Evolutionary conservation across 2,797 vertebrate species (phyloP).

Genomic region (Diceros bicornis): DNA sequence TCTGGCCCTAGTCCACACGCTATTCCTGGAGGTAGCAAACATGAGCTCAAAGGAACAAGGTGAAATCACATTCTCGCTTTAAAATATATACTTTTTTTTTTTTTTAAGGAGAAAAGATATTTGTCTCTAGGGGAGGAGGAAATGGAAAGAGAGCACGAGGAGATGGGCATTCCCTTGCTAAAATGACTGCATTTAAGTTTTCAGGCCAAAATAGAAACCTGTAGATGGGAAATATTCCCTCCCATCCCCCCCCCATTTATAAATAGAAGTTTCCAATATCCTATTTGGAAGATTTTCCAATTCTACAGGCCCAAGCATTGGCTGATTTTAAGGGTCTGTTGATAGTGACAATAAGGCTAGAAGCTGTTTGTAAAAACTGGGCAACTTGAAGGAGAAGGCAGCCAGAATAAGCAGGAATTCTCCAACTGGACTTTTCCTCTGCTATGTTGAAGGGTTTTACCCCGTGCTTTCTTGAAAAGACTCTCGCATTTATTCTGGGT

Average conservation of each 20-base stretch:
- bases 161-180: conserved; percentile 51
- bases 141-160: neutral
- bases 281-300: conserved; percentile 73
- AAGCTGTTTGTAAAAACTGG: neutral
- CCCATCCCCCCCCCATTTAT: conserved; percentile 16
- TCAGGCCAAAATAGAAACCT: conserved; percentile 78
- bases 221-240: conserved; percentile 38
- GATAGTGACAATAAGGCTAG: conserved; percentile 12
- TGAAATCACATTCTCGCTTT: conserved; percentile 79
- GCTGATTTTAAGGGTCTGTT: conserved; percentile 59
- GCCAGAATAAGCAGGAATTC: neutral
- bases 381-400: neutral
- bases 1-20: conserved; percentile 89
- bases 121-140: neutral
- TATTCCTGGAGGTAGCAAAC: conserved; percentile 90
- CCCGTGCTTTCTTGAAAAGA: conserved; percentile 70
- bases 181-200: conserved; percentile 62
- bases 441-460: conserved; percentile 50
- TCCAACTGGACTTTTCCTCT: neutral
- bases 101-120: conserved; percentile 41
- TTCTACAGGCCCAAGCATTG: neutral
- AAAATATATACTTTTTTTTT: conserved; percentile 60
- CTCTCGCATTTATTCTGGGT: conserved; percentile 58
- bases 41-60: conserved; percentile 80
- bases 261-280: conserved; percentile 79